Percentiles rank a stretch among this genome's conserved stretches.
Conservation (phyloP, 2,113 vertebrate genomes). For the Sceloporus undulatus region DNA sequence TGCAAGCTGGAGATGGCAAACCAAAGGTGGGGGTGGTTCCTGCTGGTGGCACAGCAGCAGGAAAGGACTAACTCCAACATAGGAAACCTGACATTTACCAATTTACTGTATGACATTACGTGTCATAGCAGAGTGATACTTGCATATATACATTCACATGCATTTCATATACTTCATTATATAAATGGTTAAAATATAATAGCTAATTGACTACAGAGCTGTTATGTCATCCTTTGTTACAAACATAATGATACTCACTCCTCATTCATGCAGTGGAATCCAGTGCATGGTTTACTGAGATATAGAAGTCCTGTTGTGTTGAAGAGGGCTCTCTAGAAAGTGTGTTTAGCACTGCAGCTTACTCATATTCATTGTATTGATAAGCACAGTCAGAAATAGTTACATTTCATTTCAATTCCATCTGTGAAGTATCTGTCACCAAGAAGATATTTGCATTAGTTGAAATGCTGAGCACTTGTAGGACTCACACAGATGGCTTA, state of each 20-base stretch:
- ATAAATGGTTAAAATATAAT: neutral
- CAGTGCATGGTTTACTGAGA: neutral
- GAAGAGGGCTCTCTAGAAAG: neutral
- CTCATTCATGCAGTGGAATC: neutral
- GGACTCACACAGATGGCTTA: neutral
- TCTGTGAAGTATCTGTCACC: conserved; percentile 6
- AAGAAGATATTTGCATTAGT: neutral
- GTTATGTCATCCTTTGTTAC: neutral
- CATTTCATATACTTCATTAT: neutral
- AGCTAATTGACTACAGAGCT: neutral
- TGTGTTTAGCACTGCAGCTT: neutral
- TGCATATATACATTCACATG: neutral
- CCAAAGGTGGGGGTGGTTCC: too few relatives aligned
- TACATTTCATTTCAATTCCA: neutral
- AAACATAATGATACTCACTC: rapidly evolving
- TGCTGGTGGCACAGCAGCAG: neutral
- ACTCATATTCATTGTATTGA: neutral
- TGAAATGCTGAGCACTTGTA: neutral
- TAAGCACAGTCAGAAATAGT: neutral
- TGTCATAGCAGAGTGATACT: neutral
- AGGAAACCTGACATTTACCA: neutral
- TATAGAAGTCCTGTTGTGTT: neutral
- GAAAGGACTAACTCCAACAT: neutral
- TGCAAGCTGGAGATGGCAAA: too few relatives aligned
- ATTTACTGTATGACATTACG: neutral